phyloP scores from a whole-genome alignment of 2,888 invertebrate genomes.

The Amitus sp. region DNA sequence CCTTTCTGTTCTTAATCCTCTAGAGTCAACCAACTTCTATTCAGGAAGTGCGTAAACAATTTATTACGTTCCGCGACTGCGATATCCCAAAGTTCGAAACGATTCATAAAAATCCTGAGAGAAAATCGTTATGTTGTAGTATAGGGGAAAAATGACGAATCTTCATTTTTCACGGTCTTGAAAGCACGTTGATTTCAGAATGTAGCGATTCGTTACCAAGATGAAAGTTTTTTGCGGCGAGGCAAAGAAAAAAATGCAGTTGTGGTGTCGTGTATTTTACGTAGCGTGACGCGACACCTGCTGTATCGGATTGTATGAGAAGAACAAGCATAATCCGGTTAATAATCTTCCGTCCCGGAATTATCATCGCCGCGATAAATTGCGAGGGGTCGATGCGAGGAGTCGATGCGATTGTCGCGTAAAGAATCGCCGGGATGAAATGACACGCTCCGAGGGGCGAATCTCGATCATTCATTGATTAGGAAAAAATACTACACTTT shows the following conservation, averaged over 20 bases:
- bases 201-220: background rate
- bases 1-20: background rate
- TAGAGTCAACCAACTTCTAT: too few relatives aligned
- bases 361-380: constrained; percentile 1
- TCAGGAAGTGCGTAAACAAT: too few relatives aligned
- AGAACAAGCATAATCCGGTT: constrained; percentile 6
- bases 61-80: too few relatives aligned
- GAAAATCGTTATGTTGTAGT: too few relatives aligned
- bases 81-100: too few relatives aligned
- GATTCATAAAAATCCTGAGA: too few relatives aligned
- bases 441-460: too few relatives aligned
- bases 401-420: background rate
- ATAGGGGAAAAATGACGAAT: too few relatives aligned
- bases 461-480: too few relatives aligned
- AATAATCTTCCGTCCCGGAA: constrained; percentile 2
- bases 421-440: background rate
- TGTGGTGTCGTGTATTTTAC: constrained; percentile 4
- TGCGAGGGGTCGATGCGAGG: background rate
- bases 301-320: background rate
- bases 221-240: background rate
- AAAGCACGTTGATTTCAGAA: background rate
- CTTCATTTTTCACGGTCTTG: too few relatives aligned
- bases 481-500: too few relatives aligned
- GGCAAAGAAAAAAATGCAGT: constrained; percentile 1
- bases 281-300: constrained; percentile 6